Conservation (phyloP, 2,797 vertebrate species). For the Onychomys torridus region DNA sequence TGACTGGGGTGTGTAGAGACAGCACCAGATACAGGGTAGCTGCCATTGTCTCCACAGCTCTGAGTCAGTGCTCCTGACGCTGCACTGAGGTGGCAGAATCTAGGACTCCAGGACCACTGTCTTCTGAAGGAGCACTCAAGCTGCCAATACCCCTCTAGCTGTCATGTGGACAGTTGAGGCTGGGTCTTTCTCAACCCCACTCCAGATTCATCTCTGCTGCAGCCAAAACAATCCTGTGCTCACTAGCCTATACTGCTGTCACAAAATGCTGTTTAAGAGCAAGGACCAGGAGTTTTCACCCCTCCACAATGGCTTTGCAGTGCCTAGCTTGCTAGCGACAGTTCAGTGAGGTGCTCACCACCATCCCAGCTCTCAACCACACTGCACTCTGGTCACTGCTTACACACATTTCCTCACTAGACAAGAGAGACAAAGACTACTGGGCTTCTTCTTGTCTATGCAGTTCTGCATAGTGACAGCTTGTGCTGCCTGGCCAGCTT, state of each 20-base stretch:
- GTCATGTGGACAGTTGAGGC: neutral
- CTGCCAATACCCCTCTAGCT: neutral
- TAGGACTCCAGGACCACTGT: neutral
- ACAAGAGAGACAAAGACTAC: accelerated
- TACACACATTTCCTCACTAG: neutral
- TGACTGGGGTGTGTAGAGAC: neutral
- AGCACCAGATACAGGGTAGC: neutral
- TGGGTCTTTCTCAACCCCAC: neutral
- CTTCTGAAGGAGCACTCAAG: neutral
- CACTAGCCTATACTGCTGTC: neutral
- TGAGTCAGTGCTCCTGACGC: neutral
- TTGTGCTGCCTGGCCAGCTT: accelerated
- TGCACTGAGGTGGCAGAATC: neutral
- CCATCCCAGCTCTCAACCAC: neutral
- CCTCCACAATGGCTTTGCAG: accelerated
- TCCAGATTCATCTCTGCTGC: neutral
- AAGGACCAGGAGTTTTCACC: accelerated
- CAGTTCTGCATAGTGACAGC: accelerated
- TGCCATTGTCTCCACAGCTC: neutral
- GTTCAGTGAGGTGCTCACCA: accelerated
- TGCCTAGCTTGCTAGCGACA: accelerated
- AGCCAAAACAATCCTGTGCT: neutral
- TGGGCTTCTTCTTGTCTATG: accelerated
- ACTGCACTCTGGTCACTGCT: accelerated
- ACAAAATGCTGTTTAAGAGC: neutral